Base-by-base conservation (phyloP, 2,888 invertebrate genomes). In the Dolomedes plantarius region DNA sequence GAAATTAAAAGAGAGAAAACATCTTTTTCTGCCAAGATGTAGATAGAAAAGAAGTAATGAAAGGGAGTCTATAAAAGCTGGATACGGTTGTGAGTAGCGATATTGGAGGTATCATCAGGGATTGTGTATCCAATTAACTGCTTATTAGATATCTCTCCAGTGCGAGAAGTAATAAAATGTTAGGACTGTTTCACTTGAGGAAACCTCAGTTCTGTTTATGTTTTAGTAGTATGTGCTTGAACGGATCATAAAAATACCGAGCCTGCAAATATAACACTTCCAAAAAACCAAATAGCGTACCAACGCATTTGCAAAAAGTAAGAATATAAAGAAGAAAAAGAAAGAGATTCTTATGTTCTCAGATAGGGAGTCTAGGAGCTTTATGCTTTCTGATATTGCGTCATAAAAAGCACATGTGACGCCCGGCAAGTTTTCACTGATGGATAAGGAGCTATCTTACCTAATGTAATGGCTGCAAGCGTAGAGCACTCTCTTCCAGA, bases 331-430 rank as follows among this genome's bases (percentile, higher is more conserved):
- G 83, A 67, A 67, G 68, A 77, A 85, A 77, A 78, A 83, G 77
- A 76, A 85, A 73, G 72, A 72, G 83, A 85, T 85, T 79, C 78
- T 86, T 79, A 75, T 78, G 78, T 86, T 79, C 86, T 79, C 86
- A 79, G 86, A 78, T 75, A 71, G 41, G 80, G 73, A 80, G 76
- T 85, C 85, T 68, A 77, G 68, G 62, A 73, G 80, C 86, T 86
- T 86, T 86, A 86, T 86, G 80, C 86, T 67, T 86, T 78, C 76
- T 78, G 76, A 80, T 80, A 86, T 86, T 71, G 76, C 86, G 80
- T 80, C 86, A 80, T 86, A 86, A 86, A 86, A 86, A 86, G 79
- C 80, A 86, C 78, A 80, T 86, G 86, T 80, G 86, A 80, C 86
- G 86, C 75, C 78, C 75, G 56, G 75, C 86, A 76, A 76, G 73